phyloP scores from a whole-genome alignment of 2,113 vertebrate genomes.

The Cyprinodon tularosa region DNA sequence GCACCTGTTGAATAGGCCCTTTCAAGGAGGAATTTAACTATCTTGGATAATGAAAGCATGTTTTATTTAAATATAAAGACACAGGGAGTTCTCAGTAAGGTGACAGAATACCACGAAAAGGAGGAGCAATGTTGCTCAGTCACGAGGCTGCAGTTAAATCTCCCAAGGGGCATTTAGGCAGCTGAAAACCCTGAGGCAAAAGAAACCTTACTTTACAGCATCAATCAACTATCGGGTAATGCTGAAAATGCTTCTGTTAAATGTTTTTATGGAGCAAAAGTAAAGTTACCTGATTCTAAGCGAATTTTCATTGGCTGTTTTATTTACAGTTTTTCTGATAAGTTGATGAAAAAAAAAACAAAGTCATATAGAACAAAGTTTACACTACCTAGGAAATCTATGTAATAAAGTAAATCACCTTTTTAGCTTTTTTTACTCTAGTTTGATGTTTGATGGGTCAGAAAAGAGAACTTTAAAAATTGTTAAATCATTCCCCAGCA shows the following conservation, averaged over 20 bases:
- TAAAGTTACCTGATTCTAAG: too few species aligned
- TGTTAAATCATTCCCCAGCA: neutral
- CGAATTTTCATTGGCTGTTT: too few species aligned
- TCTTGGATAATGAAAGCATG: neutral
- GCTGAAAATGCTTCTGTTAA: neutral
- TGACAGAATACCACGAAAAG: neutral
- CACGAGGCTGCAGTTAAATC: neutral
- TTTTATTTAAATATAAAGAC: neutral
- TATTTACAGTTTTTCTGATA: too few species aligned
- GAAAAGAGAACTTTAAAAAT: neutral
- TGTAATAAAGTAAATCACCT: too few species aligned
- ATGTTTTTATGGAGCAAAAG: neutral
- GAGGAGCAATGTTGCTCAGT: neutral
- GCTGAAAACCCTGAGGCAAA: neutral
- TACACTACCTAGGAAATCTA: too few species aligned
- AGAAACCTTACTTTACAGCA: neutral
- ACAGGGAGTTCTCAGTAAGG: neutral
- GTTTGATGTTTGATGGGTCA: too few species aligned
- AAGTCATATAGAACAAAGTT: too few species aligned
- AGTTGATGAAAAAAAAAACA: too few species aligned
- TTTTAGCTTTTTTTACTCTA: too few species aligned
- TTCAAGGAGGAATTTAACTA: neutral
- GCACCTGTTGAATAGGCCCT: neutral
- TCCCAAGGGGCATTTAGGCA: neutral
- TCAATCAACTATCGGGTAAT: too few species aligned